Conservation (phyloP, 2,113 vertebrate genomes). For the Ascaphus truei region DNA sequence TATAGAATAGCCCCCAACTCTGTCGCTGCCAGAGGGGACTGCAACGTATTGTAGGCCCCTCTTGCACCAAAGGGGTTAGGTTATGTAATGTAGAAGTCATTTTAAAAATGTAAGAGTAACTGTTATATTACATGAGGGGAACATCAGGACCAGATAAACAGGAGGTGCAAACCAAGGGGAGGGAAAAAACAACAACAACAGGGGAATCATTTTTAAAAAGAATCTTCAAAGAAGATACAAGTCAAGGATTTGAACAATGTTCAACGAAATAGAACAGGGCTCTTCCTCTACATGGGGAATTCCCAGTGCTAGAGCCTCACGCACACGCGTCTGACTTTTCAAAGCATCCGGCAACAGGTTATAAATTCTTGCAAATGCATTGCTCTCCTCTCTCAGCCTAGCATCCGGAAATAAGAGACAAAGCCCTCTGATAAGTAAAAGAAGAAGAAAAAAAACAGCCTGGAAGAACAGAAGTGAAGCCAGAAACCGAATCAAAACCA, state of each 20-base stretch:
- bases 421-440: too few relatives aligned
- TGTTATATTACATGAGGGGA: slow-evolving; percentile 33
- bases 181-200: not conserved
- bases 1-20: too few relatives aligned
- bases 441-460: slow-evolving; percentile 30
- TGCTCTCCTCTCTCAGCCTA: not conserved
- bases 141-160: slow-evolving; percentile 82
- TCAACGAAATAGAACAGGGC: slow-evolving; percentile 27
- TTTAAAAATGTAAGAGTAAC: not conserved
- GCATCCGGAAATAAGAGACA: slow-evolving; percentile 33
- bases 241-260: slow-evolving; percentile 36
- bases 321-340: slow-evolving; percentile 24
- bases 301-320: slow-evolving; percentile 34
- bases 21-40: too few relatives aligned
- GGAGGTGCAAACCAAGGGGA: slow-evolving; percentile 50
- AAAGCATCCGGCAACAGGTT: not conserved
- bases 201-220: slow-evolving; percentile 3
- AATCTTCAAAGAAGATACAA: slow-evolving; percentile 38
- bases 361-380: not conserved
- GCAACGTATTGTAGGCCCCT: too few relatives aligned
- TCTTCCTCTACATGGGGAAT: slow-evolving; percentile 40
- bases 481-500: too few relatives aligned
- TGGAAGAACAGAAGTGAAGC: slow-evolving; percentile 20
- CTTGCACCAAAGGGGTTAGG: too few relatives aligned
- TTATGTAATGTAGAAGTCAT: too few relatives aligned